Percentiles rank a stretch among this genome's conserved stretches.
These are phyloP conservation scores for Thalassaphorura encarpata DNA, from an alignment of 1,140 invertebrate genomes.

Conservation along the genomic window DNA sequence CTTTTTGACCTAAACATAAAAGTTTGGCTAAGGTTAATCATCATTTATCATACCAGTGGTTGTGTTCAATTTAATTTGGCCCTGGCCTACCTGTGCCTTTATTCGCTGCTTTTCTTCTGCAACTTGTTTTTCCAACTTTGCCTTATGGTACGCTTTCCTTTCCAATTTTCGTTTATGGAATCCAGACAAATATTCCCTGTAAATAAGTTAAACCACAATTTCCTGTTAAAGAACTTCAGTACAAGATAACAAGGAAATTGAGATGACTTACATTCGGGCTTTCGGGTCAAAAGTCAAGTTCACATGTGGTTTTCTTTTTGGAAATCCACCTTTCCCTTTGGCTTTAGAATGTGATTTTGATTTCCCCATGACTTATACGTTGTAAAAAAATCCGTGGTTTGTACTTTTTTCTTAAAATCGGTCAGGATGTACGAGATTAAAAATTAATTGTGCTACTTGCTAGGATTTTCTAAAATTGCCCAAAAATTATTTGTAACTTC, in stretches of 20 bases:
- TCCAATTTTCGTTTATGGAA: constrained; percentile 30
- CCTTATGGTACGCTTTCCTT: constrained; percentile 18
- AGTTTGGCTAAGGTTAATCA: background rate
- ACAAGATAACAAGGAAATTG: background rate
- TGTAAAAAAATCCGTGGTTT: no score
- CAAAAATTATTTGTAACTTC: no score
- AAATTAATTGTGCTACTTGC: no score
- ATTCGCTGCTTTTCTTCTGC: constrained; percentile 20
- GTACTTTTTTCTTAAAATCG: no score
- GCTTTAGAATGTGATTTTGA: no score
- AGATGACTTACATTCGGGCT: constrained; percentile 8
- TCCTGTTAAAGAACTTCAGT: background rate
- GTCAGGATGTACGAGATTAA: no score
- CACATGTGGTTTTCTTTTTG: no score
- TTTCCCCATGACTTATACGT: no score
- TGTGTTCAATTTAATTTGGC: background rate
- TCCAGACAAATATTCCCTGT: constrained; percentile 24
- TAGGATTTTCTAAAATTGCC: no score
- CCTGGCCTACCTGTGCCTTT: constrained; percentile 9
- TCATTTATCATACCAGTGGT: background rate
- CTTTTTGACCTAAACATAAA: constrained; percentile 14
- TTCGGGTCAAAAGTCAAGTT: constrained; percentile 8
- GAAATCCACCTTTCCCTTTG: no score
- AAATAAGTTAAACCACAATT: background rate
- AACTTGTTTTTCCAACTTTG: constrained; percentile 23